Evolutionary conservation across 2,888 invertebrate species (phyloP), one percentile per base, ranked within the genome.

Genomic region (Lepidocyrtinus sp.): DNA sequence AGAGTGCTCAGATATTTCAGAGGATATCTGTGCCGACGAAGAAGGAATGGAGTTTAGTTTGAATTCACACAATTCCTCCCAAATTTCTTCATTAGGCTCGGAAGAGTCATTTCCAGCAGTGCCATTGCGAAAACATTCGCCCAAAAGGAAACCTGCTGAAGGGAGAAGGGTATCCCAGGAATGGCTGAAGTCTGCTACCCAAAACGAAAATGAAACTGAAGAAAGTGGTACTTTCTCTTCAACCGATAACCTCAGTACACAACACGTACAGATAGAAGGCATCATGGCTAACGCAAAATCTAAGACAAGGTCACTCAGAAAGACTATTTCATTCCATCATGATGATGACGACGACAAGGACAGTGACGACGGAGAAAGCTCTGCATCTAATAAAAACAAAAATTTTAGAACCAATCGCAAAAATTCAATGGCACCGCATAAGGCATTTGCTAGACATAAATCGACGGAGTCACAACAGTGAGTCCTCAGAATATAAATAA

Each of bases 351-450:
- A 24, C 9, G 62, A 69, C 9, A 25, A 17, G 21, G 73, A 68
- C 24, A 64, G 73, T 68, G 78, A 72, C 2, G 21, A 17, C n/a
- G 15, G 21, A 12, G n/a, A 5, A 12, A 36, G 36, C 36, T 36
- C 24, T 19, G 25, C 26, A 15, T 61, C 27, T 59, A 62, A 22
- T n/a, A n/a, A 21, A 17, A n/a, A 26, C 3, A 27, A 64, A 64
- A 64, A 26, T 5, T 26, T n/a, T 27, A 19, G 27, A 26, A 64
- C 22, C 69, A 9, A 25, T 19, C 27, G 82, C 3, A 82, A 82
- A 72, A 75, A 78, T 55, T 82, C 82, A 1, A 68, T 72, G 50
- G 74, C 75, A 7, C 78, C 82, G 1, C 65, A 61, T 59, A 73
- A 70, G 50, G 69, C 65, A 17, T 69, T 46, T 46, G n/a, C 0